Percentiles rank a stretch among this genome's conserved stretches.
Evolutionary conservation across 1,140 invertebrate species (phyloP).

Genomic region (Drosophila pachea): DNA sequence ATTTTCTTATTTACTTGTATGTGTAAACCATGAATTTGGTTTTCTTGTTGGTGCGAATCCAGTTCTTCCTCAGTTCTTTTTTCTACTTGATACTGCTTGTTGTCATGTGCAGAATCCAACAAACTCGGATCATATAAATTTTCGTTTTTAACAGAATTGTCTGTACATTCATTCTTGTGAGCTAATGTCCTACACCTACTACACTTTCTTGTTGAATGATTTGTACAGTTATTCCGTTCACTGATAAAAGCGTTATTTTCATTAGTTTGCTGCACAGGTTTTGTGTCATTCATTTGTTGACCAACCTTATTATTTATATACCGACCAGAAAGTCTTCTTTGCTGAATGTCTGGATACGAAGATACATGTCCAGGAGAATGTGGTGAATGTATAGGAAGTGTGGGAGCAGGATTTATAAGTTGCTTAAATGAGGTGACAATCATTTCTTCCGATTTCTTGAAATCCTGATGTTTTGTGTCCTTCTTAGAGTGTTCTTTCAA

Average conservation of each 20-base stretch:
- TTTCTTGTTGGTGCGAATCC: constrained; percentile 11
- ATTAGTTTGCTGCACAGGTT: constrained; percentile 3
- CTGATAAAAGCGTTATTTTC: constrained; percentile 34
- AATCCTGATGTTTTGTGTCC: constrained; percentile 26
- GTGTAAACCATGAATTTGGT: constrained; percentile 24
- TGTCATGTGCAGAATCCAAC: not conserved
- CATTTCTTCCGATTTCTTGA: constrained; percentile 45
- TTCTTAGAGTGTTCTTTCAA: constrained; percentile 42
- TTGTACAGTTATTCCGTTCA: constrained; percentile 35
- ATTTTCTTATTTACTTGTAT: constrained; percentile 27
- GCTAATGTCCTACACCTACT: constrained; percentile 33
- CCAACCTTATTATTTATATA: constrained; percentile 64
- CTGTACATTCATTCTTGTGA: constrained; percentile 8
- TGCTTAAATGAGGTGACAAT: constrained; percentile 44
- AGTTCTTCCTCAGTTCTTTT: constrained; percentile 14
- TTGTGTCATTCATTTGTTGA: constrained; percentile 29
- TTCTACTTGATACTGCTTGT: constrained; percentile 9
- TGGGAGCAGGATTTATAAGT: constrained; percentile 56
- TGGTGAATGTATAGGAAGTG: constrained; percentile 65
- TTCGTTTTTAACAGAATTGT: not conserved
- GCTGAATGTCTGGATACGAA: constrained; percentile 50
- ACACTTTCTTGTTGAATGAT: constrained; percentile 33
- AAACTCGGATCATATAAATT: constrained; percentile 4
- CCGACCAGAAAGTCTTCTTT: constrained; percentile 65
- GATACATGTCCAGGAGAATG: constrained; percentile 60